These are phyloP conservation scores for Serrognathus titanus DNA, from an alignment of 2,888 invertebrate genomes.

Conservation along the genomic window DNA sequence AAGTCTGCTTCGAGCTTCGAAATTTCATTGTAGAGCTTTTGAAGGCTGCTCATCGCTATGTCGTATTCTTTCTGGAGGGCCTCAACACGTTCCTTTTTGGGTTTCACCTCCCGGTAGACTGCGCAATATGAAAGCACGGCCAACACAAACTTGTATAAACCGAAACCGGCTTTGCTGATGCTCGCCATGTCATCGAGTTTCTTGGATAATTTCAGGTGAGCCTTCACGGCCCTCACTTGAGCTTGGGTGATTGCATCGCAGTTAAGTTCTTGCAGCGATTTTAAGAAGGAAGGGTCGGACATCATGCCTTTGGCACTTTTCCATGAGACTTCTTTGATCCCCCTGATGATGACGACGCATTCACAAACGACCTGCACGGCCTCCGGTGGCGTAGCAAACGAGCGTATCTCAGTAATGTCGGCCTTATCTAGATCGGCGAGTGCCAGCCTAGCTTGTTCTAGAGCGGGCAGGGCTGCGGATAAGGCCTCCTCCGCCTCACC, in stretches of 20 bases:
- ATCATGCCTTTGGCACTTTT: conserved; percentile 87
- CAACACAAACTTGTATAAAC: conserved; percentile 77
- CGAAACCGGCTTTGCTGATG: conserved; percentile 75
- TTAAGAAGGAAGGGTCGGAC: conserved; percentile 83
- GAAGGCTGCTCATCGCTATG: conserved; percentile 59
- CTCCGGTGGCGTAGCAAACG: conserved; percentile 87
- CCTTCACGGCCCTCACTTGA: conserved; percentile 67
- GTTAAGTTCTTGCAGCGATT: conserved; percentile 80
- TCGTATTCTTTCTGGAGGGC: conserved; percentile 71
- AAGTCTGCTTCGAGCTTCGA: conserved; percentile 68
- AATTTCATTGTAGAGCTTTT: conserved; percentile 73
- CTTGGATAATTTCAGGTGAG: conserved; percentile 68
- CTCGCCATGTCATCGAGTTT: conserved; percentile 79
- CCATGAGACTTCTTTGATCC: conserved; percentile 72
- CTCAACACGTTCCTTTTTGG: conserved; percentile 80
- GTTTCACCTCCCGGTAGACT: conserved; percentile 81
- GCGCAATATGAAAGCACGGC: conserved; percentile 89
- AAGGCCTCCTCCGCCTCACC: conserved; percentile 78
- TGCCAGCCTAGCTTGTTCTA: conserved; percentile 77
- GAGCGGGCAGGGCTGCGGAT: conserved; percentile 77
- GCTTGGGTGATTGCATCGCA: conserved; percentile 70
- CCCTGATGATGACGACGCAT: conserved; percentile 81
- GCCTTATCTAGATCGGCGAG: conserved; percentile 80
- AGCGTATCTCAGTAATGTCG: conserved; percentile 89
- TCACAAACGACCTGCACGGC: conserved; percentile 87